phyloP scores from a whole-genome alignment of 2,113 vertebrate species.

The Dipodomys spectabilis region DNA sequence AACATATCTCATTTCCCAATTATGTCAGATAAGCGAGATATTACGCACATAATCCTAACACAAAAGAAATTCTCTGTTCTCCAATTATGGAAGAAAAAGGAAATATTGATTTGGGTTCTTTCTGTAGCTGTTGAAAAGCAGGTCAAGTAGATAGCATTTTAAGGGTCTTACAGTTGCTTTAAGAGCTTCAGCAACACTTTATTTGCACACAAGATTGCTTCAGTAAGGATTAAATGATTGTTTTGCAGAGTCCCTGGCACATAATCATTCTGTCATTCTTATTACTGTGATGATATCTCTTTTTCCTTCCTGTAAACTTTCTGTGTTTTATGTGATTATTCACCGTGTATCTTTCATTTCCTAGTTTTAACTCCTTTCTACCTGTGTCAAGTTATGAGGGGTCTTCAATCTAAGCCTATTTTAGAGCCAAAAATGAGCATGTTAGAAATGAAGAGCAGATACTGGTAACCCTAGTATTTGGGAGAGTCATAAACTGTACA shows the following conservation, averaged over 20 bases:
- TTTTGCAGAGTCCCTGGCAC: background rate
- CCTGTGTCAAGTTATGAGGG: background rate
- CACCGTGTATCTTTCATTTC: background rate
- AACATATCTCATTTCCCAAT: slow-evolving; percentile 56
- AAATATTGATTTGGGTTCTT: slow-evolving; percentile 52
- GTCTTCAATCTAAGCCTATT: no score
- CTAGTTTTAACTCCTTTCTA: slow-evolving; percentile 13
- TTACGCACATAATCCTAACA: slow-evolving; percentile 47
- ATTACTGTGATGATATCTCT: background rate
- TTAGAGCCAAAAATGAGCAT: no score
- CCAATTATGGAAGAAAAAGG: slow-evolving; percentile 56
- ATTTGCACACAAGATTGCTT: background rate
- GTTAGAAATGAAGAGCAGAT: background rate
- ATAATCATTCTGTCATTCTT: background rate
- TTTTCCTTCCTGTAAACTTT: slow-evolving; percentile 20
- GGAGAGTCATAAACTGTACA: background rate
- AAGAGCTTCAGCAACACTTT: slow-evolving; percentile 23
- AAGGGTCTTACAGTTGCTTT: background rate
- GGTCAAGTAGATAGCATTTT: slow-evolving; percentile 48
- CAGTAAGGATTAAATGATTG: background rate
- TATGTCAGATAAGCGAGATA: slow-evolving; percentile 57
- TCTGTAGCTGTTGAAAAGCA: slow-evolving; percentile 51
- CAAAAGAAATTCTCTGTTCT: slow-evolving; percentile 48
- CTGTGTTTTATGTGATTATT: background rate
- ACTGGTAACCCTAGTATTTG: fast-evolving